These are phyloP conservation scores for Cerastoderma edule DNA, from an alignment of 2,888 invertebrate genomes.

Conservation along the genomic window DNA sequence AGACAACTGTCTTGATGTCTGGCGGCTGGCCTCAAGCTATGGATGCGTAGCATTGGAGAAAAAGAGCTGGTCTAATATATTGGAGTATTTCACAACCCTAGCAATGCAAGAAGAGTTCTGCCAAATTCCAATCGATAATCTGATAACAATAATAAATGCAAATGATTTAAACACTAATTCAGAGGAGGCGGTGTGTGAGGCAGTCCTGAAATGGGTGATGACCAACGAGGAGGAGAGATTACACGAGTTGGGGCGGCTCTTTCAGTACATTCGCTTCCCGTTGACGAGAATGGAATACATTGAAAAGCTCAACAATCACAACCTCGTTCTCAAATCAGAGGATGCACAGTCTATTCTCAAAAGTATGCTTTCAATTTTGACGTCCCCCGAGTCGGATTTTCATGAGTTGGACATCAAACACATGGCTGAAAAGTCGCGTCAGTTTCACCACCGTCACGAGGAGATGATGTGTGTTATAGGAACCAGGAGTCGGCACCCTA, in stretches of 20 bases:
- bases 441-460: slow-evolving; percentile 60
- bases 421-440: slow-evolving; percentile 44
- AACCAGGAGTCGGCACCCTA: slow-evolving; percentile 64
- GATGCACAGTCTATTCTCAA: slow-evolving; percentile 30
- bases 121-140: slow-evolving; percentile 88
- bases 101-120: slow-evolving; percentile 67
- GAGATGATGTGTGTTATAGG: slow-evolving; percentile 67
- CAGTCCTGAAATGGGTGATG: slow-evolving; percentile 89
- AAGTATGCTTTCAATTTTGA: slow-evolving; percentile 35
- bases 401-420: slow-evolving; percentile 18
- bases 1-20: slow-evolving; percentile 92
- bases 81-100: slow-evolving; percentile 82
- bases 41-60: slow-evolving; percentile 89
- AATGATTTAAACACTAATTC: slow-evolving; percentile 94
- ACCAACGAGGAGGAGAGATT: slow-evolving; percentile 85
- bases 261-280: slow-evolving; percentile 59
- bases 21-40: slow-evolving; percentile 91
- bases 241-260: slow-evolving; percentile 45
- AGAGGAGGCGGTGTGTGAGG: slow-evolving; percentile 91
- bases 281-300: slow-evolving; percentile 62
- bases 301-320: slow-evolving; percentile 35
- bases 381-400: slow-evolving; percentile 28
- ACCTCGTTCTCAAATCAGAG: slow-evolving; percentile 21
- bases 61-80: slow-evolving; percentile 88
- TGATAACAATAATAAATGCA: slow-evolving; percentile 90